Base-by-base conservation (phyloP, 1,140 invertebrate species). In the Chironomus striatipennis region DNA sequence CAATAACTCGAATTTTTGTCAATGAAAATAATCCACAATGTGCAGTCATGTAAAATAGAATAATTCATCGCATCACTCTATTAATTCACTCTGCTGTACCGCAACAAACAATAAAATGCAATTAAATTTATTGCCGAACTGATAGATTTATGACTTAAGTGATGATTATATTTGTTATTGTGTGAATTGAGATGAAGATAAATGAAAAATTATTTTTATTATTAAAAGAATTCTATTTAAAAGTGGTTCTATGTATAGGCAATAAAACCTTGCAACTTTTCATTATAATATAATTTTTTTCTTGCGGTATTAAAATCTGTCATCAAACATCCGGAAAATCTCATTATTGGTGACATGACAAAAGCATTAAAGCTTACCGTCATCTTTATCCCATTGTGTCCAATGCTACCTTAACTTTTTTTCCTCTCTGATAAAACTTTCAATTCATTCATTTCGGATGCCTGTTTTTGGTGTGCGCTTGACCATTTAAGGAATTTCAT, bases 341-440 rank as follows among this genome's bases (percentile, higher is more conserved):
- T 57, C n/a, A 57, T 57, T 57, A 57, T 57, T 57, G 47, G 12
- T 57, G 47, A 57, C 47, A 57, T 57, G 47, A 57, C 47, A 57
- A 57, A 57, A 57, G 47, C 12, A 12, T n/a, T 57, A 57, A 57
- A 57, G 47, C 47, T 57, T n/a, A 57, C 47, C 47, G 47, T 57
- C 47, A 57, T 57, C 12, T 57, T 57, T 57, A 57, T 57, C 47
- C 47, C 47, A 57, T 57, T 57, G 47, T 57, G 12, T 57, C 12
- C 12, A 57, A 34, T 34, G 24, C 24, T 34, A 34, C 12, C n/a
- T n/a, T 57, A 1, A 57, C 12, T 57, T n/a, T 15, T n/a, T 57
- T n/a, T 57, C n/a, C n/a, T n/a, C n/a, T n/a, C n/a, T 57, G 47
- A 57, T 57, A 57, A 57, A n/a, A 57, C 47, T 57, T 57, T 57